Evolutionary conservation across 1,140 invertebrate species (phyloP).

Genomic region (Cardiocondyla obscurior): DNA sequence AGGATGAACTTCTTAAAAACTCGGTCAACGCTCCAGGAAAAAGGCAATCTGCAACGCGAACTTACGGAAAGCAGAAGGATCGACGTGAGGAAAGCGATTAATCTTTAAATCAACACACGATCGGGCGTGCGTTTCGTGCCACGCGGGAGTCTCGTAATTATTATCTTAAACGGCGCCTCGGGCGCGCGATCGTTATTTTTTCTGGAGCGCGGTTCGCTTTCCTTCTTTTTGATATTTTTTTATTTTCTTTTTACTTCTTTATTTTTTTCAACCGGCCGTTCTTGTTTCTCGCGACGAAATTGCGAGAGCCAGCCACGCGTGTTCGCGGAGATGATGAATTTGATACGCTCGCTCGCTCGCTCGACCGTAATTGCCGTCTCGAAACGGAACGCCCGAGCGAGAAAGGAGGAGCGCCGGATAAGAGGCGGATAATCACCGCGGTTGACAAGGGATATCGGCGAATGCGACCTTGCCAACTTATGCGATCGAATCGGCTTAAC

Average conservation of each 20-base stretch:
- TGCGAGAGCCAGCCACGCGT: constrained; percentile 44
- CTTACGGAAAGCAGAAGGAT: constrained; percentile 1
- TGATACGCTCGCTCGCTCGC: constrained; percentile 50
- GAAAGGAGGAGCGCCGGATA: constrained; percentile 48
- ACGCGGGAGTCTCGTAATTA: constrained; percentile 37
- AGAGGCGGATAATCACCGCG: constrained; percentile 42
- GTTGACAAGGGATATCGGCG: constrained; percentile 53
- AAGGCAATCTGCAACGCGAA: background rate
- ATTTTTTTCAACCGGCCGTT: too few relatives aligned
- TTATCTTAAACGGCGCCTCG: constrained; percentile 39
- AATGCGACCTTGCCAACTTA: constrained; percentile 31
- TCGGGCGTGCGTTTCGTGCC: background rate
- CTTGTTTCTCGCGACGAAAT: constrained; percentile 45
- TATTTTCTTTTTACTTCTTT: too few relatives aligned
- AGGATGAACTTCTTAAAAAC: background rate
- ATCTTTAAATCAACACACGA: constrained; percentile 45
- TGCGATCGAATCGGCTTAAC: constrained; percentile 19
- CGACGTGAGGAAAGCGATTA: constrained; percentile 21
- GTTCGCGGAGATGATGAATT: constrained; percentile 59
- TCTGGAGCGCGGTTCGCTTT: constrained; percentile 3
- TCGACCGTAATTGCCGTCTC: constrained; percentile 42
- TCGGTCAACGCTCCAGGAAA: background rate
- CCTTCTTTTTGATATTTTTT: too few relatives aligned
- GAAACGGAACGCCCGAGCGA: constrained; percentile 32
- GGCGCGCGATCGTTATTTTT: constrained; percentile 26